These are phyloP conservation scores for Harpagifer antarcticus DNA, from an alignment of 2,797 vertebrate genomes.

Conservation along the genomic window DNA sequence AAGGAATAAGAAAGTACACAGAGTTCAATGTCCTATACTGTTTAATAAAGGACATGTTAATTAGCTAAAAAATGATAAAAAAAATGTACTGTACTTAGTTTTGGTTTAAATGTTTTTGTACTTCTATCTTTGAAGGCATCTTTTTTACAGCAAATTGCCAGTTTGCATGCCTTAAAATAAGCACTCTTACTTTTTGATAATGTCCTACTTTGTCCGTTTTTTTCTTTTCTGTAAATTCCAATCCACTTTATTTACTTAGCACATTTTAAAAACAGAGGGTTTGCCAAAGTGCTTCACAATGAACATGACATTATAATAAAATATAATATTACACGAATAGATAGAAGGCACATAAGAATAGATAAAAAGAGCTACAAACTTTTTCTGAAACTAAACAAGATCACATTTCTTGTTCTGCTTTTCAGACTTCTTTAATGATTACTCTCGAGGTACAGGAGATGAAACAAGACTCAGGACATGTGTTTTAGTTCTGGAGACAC, in stretches of 20 bases:
- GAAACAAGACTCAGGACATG: background rate
- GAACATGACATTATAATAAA: too few relatives aligned
- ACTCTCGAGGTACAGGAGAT: constrained; percentile 8
- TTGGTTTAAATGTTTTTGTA: background rate
- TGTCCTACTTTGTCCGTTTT: background rate
- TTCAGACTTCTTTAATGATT: constrained; percentile 13
- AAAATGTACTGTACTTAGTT: background rate
- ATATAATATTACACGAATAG: too few relatives aligned
- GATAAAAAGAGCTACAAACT: background rate
- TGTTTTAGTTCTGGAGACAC: constrained; percentile 13
- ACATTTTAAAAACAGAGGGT: too few relatives aligned
- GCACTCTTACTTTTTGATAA: background rate
- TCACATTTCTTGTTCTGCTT: background rate
- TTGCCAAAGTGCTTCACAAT: too few relatives aligned
- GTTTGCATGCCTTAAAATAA: background rate
- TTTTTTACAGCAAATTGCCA: background rate
- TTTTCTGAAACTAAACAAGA: too few relatives aligned
- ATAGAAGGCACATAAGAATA: too few relatives aligned
- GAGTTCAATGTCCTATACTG: background rate
- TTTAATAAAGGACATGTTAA: background rate
- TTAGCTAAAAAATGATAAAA: too few relatives aligned
- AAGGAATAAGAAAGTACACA: background rate
- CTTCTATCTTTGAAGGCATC: background rate
- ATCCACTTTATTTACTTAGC: too few relatives aligned
- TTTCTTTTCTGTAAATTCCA: background rate